phyloP scores from a whole-genome alignment of 35 echinoderm and acorn worm genomes.

The Apostichopus japonicus region DNA sequence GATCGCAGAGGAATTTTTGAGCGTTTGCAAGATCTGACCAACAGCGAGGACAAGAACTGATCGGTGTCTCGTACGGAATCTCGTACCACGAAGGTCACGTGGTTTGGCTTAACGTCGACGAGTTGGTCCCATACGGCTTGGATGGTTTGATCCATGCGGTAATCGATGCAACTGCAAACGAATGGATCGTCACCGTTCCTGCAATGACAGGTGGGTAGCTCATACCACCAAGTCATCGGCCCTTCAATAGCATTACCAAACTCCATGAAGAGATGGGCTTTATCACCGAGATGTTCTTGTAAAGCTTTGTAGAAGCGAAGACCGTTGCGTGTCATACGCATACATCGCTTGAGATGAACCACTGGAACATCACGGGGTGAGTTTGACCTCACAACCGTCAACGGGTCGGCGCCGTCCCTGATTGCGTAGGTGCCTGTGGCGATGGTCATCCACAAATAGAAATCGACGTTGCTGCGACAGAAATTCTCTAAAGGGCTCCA shows the following conservation, averaged over 20 bases:
- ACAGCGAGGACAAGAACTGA: constrained; percentile 31
- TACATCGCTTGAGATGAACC: constrained; percentile 50
- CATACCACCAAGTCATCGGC: constrained; percentile 63
- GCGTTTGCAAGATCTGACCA: constrained; percentile 38
- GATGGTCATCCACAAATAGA: constrained; percentile 65
- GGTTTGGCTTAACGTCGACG: constrained; percentile 21
- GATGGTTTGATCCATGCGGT: constrained; percentile 35
- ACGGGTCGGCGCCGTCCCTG: background rate
- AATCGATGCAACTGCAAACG: constrained; percentile 17
- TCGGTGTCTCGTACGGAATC: constrained; percentile 54
- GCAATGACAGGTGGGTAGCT: constrained; percentile 49
- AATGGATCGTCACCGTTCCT: constrained; percentile 20
- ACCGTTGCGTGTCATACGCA: constrained; percentile 71
- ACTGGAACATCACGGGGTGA: background rate
- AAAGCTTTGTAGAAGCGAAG: constrained; percentile 63
- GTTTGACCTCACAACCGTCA: constrained; percentile 13
- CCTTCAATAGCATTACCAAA: constrained; percentile 65
- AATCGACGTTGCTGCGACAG: background rate
- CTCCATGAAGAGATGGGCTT: constrained; percentile 19
- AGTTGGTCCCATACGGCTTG: constrained; percentile 44
- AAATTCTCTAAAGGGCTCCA: constrained; percentile 33
- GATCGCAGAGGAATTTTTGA: constrained; percentile 28
- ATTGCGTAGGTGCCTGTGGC: constrained; percentile 63
- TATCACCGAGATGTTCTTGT: constrained; percentile 57
- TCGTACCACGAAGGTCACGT: constrained; percentile 59